phyloP scores from a whole-genome alignment of 2,113 vertebrate species.

The Thalassoma bifasciatum region DNA sequence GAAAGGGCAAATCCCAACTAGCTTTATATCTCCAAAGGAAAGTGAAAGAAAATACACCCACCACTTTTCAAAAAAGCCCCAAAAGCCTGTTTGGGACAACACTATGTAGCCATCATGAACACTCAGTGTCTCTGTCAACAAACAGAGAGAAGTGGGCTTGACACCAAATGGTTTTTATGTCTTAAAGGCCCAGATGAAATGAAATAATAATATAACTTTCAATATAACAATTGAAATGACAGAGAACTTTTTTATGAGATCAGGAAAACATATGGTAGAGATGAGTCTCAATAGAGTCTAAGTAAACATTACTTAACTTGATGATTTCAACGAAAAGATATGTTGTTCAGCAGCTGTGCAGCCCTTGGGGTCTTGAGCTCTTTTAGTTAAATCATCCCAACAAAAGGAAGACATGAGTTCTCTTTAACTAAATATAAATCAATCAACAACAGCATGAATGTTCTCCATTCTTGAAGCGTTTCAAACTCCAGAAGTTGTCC shows the following conservation, averaged over 20 bases:
- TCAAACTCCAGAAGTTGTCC: too few species aligned
- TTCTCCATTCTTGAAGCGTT: too few species aligned
- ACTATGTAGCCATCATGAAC: slow-evolving; percentile 3
- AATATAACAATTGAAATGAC: too few species aligned
- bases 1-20: neutral
- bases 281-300: accelerated
- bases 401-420: too few species aligned
- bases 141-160: neutral
- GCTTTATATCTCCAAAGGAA: neutral
- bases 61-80: neutral
- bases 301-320: neutral
- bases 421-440: neutral
- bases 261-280: neutral
- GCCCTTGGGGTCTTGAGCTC: neutral
- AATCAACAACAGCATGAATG: neutral
- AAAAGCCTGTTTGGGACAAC: neutral
- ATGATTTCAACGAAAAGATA: neutral
- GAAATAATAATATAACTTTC: too few species aligned
- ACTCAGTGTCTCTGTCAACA: neutral
- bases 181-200: neutral
- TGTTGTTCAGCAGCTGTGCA: neutral
- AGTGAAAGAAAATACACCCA: neutral
- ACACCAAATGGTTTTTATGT: neutral
- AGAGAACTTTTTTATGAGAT: too few species aligned
- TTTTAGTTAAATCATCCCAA: neutral